Percentiles rank a stretch among this genome's conserved stretches.
These are phyloP conservation scores for Leucania comma DNA, from an alignment of 2,888 invertebrate species.

Conservation along the genomic window DNA sequence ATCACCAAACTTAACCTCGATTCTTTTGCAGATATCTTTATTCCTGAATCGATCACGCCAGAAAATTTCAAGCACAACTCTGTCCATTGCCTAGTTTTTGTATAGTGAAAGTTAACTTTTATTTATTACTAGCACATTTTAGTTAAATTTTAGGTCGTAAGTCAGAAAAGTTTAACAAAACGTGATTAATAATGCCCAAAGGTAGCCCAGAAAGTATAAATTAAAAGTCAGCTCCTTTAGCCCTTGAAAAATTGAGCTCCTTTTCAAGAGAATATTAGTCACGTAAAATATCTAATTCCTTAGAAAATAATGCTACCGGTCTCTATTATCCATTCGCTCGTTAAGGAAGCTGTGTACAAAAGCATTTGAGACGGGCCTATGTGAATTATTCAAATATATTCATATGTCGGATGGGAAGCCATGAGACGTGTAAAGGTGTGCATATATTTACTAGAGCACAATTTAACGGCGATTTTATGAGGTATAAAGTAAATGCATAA, in stretches of 20 bases:
- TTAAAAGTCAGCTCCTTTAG: conserved; percentile 19
- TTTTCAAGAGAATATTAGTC: conserved; percentile 49
- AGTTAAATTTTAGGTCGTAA: not conserved
- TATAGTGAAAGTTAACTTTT: no score
- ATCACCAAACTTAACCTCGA: no score
- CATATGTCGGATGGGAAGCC: conserved; percentile 77
- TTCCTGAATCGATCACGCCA: no score
- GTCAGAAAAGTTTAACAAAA: conserved; percentile 15
- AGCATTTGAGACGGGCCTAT: conserved; percentile 74
- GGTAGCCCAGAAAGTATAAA: conserved; percentile 14
- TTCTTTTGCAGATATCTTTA: no score
- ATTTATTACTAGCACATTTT: conserved; percentile 4
- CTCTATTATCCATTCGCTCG: conserved; percentile 61
- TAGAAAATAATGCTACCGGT: conserved; percentile 63
- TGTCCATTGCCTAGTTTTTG: no score
- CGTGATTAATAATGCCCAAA: conserved; percentile 28
- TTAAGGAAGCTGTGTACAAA: conserved; percentile 68
- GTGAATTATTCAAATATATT: conserved; percentile 83
- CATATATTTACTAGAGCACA: conserved; percentile 58
- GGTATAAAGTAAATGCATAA: conserved; percentile 54
- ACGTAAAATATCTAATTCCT: conserved; percentile 56
- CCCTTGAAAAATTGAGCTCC: conserved; percentile 37
- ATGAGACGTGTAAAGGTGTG: conserved; percentile 68
- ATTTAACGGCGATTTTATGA: conserved; percentile 56
- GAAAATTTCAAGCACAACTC: no score